A percentile compares a stretch with the other conserved stretches of the same genome.
phyloP scores from a whole-genome alignment of 2,113 vertebrate species.

The Protobothrops mucrosquamatus region DNA sequence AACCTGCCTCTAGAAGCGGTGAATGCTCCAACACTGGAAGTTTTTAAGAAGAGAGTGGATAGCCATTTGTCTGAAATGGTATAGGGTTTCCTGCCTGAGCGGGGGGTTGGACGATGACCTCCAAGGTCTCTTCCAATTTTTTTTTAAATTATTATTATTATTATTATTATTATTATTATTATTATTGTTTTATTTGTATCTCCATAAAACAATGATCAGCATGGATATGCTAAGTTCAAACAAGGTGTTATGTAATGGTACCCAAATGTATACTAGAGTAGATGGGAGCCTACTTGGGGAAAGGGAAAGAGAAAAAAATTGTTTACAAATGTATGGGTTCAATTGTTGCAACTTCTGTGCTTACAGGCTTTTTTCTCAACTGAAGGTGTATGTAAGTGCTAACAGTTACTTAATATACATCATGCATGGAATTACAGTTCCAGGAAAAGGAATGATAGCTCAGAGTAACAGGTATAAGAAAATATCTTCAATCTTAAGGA shows the following conservation, averaged over 20 bases:
- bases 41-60: too few species aligned
- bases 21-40: too few species aligned
- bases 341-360: neutral
- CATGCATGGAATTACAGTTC: neutral
- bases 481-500: neutral
- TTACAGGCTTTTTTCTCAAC: neutral
- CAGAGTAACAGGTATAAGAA: neutral
- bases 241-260: neutral
- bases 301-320: neutral
- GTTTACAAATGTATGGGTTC: neutral
- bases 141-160: too few species aligned
- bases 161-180: too few species aligned
- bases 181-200: neutral
- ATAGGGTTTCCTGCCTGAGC: too few species aligned
- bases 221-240: neutral
- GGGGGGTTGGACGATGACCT: too few species aligned
- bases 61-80: too few species aligned
- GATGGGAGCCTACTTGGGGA: neutral
- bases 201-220: neutral
- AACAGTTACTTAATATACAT: neutral
- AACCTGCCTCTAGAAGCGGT: too few species aligned
- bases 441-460: neutral
- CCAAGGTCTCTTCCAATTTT: too few species aligned
- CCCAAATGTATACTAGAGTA: neutral
- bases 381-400: neutral